These are phyloP conservation scores for Coptodon rendalli DNA, from an alignment of 2,113 vertebrate genomes.

Conservation along the genomic window DNA sequence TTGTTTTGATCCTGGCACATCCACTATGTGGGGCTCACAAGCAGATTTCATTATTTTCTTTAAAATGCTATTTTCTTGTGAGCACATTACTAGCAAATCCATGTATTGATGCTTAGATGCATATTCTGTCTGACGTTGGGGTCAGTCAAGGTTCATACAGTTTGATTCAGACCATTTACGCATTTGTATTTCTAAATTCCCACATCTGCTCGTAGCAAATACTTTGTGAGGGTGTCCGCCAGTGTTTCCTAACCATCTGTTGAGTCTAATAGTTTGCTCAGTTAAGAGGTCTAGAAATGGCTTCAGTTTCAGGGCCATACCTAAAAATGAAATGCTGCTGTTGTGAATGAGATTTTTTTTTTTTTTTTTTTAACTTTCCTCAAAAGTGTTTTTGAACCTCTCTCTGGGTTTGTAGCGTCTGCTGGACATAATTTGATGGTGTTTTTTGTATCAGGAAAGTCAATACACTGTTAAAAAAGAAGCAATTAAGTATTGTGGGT, in stretches of 20 bases:
- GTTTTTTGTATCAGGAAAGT: constrained; percentile 12
- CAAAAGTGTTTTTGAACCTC: not conserved
- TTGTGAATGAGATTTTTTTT: not conserved
- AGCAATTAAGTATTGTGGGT: constrained; percentile 27
- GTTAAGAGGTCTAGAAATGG: not conserved
- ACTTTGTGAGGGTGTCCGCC: not conserved
- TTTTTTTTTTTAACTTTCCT: not conserved
- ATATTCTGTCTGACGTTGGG: not conserved
- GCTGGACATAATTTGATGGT: constrained; percentile 6
- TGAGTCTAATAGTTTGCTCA: not conserved
- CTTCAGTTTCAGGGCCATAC: not conserved
- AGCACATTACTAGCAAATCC: not conserved
- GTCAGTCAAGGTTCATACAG: not conserved
- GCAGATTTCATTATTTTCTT: not conserved
- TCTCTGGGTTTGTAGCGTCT: not conserved
- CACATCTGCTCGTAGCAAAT: constrained; percentile 2
- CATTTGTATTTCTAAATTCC: not conserved
- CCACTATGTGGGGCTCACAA: not conserved
- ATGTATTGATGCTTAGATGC: not conserved
- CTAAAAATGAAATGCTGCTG: not conserved
- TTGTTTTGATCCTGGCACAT: not conserved
- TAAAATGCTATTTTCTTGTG: not conserved
- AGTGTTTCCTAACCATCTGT: not conserved
- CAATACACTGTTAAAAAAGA: constrained; percentile 16
- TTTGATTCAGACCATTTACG: not conserved